Base-by-base conservation (phyloP, 2,888 invertebrate species). In the Oegoconia quadripuncta region DNA sequence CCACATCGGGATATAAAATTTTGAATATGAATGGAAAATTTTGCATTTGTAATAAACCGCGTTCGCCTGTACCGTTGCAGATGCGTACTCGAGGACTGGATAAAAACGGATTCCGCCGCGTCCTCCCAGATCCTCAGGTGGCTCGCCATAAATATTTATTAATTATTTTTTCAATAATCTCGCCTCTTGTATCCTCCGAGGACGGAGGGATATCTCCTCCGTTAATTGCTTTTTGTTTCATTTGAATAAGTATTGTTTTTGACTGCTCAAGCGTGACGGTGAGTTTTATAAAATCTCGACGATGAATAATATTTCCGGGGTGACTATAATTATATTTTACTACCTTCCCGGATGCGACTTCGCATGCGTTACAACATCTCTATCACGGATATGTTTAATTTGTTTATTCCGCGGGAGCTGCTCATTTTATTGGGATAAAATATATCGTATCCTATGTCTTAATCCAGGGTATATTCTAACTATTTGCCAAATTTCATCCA, bases 1-100 rank as follows among this genome's bases (percentile, higher is more conserved):
- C 83, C 88, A 90, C 90, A 89, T 89, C 75, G 91, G 91, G 92
- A 93, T 93, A 93, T 93, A 93, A 93, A 93, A 93, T 93, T 93
- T 93, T 93, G 93, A 93, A 93, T 93, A 93, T 93, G 93, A 93
- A 93, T 93, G 92, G 92, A 90, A 91, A 91, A 92, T 93, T 93
- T 93, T 92, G 93, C 93, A 93, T 93, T 90, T 90, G 90, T 92
- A 93, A 93, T 93, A 91, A 93, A 92, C 89, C 90, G 89, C 89
- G 89, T 90, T 89, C 83, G 74, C 75, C 67, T 68, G 74, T 79
- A 67, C 66, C 58, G 70, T 70, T 76, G 77, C 86, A 82, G 84
- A 83, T 84, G 83, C 73, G 82, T 72, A 74, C 74, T 67, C 62
- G 60, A 69, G 71, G 47, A 75, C 69, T 77, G 80, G 77, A 80